These are phyloP conservation scores for Darevskia nairensis DNA, from an alignment of 2,797 vertebrate species.

Conservation along the genomic window DNA sequence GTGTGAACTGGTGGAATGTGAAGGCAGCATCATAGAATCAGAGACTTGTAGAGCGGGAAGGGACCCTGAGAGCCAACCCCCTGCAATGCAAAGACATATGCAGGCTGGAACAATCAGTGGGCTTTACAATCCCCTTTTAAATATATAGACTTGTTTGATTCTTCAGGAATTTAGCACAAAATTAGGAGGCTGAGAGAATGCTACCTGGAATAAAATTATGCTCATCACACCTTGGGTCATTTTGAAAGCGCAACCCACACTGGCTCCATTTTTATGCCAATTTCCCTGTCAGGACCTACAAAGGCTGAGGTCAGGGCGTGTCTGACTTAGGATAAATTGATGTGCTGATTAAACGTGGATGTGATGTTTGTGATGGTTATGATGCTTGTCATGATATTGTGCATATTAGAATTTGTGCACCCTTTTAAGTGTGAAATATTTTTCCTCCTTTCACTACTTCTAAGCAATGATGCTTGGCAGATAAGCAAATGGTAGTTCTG, in stretches of 20 bases:
- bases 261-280: background rate
- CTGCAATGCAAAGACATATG: no score
- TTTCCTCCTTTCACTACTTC: background rate
- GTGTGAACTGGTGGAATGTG: background rate
- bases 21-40: no score
- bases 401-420: background rate
- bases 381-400: background rate
- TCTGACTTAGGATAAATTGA: background rate
- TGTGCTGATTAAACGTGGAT: background rate
- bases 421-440: background rate
- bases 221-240: background rate
- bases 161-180: background rate
- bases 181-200: background rate
- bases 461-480: background rate
- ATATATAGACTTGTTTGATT: background rate
- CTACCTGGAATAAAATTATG: background rate
- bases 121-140: background rate
- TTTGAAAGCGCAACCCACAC: background rate
- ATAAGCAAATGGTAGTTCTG: background rate
- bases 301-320: background rate
- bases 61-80: no score
- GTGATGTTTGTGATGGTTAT: no score
- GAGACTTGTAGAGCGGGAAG: no score
- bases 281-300: background rate
- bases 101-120: background rate